These are phyloP conservation scores for Pelodiscus sinensis DNA, from an alignment of 2,113 vertebrate genomes.

Conservation along the genomic window DNA sequence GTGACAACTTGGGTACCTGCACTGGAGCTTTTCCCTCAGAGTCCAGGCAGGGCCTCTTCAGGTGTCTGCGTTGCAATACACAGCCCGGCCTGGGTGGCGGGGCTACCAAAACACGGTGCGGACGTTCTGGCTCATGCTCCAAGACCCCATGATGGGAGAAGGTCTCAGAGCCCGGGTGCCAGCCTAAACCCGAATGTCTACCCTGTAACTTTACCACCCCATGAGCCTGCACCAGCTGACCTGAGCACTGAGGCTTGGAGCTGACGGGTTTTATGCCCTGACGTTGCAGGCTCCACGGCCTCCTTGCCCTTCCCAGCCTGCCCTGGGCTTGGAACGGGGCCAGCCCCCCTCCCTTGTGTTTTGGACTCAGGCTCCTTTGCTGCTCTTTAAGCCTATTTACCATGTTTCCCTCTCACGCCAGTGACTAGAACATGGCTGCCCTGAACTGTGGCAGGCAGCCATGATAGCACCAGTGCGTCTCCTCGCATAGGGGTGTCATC, in stretches of 20 bases:
- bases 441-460: not conserved
- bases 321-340: not conserved
- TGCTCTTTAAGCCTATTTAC: not conserved
- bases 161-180: not conserved
- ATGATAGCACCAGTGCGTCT: not conserved
- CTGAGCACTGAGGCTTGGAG: not conserved
- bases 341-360: not conserved
- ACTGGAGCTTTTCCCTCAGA: accelerated
- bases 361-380: not conserved
- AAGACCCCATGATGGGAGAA: not conserved
- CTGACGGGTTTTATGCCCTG: no score
- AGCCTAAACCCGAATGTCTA: not conserved
- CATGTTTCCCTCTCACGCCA: not conserved
- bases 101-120: not conserved
- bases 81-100: not conserved
- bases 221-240: not conserved
- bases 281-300: no score
- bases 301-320: not conserved
- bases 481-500: not conserved
- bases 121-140: not conserved
- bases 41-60: not conserved
- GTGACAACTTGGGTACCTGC: not conserved
- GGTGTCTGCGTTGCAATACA: not conserved
- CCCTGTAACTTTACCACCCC: not conserved
- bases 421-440: no score